phyloP scores from a whole-genome alignment of 2,888 invertebrate genomes.

The Andrena minutula region DNA sequence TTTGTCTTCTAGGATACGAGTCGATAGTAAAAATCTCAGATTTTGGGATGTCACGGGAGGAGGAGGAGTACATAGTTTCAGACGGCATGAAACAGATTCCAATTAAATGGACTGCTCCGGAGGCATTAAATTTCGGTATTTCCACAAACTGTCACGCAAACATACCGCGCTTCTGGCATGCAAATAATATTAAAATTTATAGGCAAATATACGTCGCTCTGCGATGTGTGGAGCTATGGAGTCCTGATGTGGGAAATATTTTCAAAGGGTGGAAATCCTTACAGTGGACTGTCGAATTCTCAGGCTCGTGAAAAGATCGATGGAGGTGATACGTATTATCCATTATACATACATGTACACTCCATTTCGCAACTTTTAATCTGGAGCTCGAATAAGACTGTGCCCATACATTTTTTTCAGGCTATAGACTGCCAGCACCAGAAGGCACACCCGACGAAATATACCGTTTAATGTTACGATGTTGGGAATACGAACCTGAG shows the following conservation, averaged over 20 bases:
- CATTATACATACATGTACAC: not conserved
- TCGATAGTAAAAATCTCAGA: constrained; percentile 98
- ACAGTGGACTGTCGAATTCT: constrained; percentile 97
- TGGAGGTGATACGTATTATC: constrained; percentile 87
- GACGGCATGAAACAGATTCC: constrained; percentile 99
- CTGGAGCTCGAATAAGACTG: not conserved
- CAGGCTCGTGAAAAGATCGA: constrained; percentile 97
- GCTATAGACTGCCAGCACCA: constrained; percentile 97
- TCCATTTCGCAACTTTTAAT: not conserved
- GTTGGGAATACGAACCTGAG: constrained; percentile 97
- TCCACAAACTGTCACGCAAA: not conserved
- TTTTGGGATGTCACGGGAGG: constrained; percentile 99
- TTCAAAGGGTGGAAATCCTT: constrained; percentile 96
- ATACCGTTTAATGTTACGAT: constrained; percentile 95
- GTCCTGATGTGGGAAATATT: constrained; percentile 99
- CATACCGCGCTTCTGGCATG: not conserved
- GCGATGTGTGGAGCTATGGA: constrained; percentile 99
- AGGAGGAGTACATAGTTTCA: constrained; percentile 98
- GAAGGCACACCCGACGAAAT: constrained; percentile 95
- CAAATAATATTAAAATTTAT: constrained; percentile 57
- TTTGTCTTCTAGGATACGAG: constrained; percentile 88
- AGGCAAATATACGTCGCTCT: constrained; percentile 97
- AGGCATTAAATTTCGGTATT: constrained; percentile 96
- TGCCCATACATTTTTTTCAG: constrained; percentile 84
- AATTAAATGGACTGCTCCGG: constrained; percentile 99